Conservation (phyloP, 2,888 invertebrate species). For the Cephus runcator region DNA sequence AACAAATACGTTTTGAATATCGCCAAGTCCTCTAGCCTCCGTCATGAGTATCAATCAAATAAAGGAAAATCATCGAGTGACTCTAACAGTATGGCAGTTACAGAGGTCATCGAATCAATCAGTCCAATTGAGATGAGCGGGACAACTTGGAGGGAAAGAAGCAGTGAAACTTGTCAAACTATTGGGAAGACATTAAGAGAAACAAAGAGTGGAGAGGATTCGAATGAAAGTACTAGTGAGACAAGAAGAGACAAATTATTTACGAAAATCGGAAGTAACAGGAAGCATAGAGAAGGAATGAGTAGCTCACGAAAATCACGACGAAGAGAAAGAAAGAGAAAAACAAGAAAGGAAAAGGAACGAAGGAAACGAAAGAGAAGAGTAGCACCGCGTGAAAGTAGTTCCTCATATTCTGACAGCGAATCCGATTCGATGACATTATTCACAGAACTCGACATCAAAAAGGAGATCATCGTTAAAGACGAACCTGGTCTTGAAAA, state of each 20-base stretch:
- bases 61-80: neutral
- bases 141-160: constrained; percentile 4
- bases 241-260: constrained; percentile 57
- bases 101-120: neutral
- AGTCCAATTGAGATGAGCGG: neutral
- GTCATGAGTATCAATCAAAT: neutral
- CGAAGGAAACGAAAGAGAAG: constrained; percentile 24
- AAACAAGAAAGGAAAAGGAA: constrained; percentile 36
- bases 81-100: neutral
- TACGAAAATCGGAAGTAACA: constrained; percentile 54
- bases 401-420: neutral
- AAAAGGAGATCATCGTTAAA: constrained; percentile 37
- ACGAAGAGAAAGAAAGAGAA: constrained; percentile 32
- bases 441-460: constrained; percentile 49
- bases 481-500: constrained; percentile 25
- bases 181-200: constrained; percentile 11
- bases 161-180: constrained; percentile 12
- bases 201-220: constrained; percentile 8
- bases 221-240: constrained; percentile 50
- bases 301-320: constrained; percentile 26
- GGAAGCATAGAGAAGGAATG: constrained; percentile 44
- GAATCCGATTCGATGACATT: constrained; percentile 25
- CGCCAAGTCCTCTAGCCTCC: neutral
- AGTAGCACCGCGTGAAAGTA: constrained; percentile 1
- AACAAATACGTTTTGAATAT: neutral